Evolutionary conservation across 2,888 invertebrate species (phyloP).

Genomic region (Rhingia rostrata): DNA sequence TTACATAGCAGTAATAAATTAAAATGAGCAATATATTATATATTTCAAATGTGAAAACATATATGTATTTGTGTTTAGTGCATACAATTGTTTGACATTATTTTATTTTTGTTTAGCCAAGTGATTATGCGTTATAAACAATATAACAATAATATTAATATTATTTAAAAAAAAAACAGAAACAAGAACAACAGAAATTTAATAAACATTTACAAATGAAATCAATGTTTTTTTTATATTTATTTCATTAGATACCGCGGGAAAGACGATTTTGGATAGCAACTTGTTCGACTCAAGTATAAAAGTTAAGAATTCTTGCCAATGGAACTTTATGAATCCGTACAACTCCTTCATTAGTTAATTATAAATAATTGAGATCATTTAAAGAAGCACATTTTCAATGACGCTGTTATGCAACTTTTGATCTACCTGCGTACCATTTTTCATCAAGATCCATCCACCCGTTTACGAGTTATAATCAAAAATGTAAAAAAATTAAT

Average conservation of each 20-base stretch:
- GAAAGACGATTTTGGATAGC: not conserved
- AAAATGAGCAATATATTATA: conserved; percentile 13
- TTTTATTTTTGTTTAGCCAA: conserved; percentile 51
- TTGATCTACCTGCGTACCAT: too few species aligned
- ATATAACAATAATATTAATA: conserved; percentile 17
- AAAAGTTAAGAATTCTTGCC: too few species aligned
- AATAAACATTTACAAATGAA: conserved; percentile 40
- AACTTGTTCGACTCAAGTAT: too few species aligned
- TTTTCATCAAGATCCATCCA: too few species aligned
- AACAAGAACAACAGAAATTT: conserved; percentile 30
- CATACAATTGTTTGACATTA: conserved; percentile 23
- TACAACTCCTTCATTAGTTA: too few species aligned
- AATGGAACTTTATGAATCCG: too few species aligned
- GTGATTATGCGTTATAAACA: conserved; percentile 43
- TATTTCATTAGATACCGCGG: not conserved
- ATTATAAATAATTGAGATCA: too few species aligned
- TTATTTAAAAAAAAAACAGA: not conserved
- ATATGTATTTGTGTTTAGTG: conserved; percentile 20
- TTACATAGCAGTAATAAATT: not conserved
- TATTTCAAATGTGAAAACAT: conserved; percentile 30
- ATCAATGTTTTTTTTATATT: not conserved
- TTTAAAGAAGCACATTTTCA: too few species aligned
- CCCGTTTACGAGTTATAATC: too few species aligned
- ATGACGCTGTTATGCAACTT: too few species aligned
- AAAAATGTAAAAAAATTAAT: too few species aligned